phyloP scores from a whole-genome alignment of 1,140 invertebrate species.

The Sesamia nonagrioides region DNA sequence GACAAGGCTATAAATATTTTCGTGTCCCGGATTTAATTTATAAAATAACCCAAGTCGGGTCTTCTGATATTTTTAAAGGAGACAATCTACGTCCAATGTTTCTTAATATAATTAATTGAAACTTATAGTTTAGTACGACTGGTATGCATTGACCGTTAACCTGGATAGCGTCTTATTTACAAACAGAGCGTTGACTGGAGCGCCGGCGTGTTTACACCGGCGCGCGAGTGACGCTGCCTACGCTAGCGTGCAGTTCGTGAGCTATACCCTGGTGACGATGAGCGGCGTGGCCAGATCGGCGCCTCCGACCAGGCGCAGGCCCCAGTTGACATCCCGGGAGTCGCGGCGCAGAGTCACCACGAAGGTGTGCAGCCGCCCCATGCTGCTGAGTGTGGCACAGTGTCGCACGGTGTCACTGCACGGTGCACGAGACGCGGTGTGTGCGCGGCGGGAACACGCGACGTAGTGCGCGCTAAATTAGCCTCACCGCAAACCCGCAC shows the following conservation, averaged over 20 bases:
- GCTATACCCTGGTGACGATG: constrained; percentile 95
- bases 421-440: constrained; percentile 58
- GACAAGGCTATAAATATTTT: constrained; percentile 48
- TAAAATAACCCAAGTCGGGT: constrained; percentile 29
- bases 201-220: constrained; percentile 75
- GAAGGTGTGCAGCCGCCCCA: constrained; percentile 91
- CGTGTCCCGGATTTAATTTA: constrained; percentile 23
- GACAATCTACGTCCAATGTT: not conserved
- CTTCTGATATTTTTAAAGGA: not conserved
- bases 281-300: constrained; percentile 95
- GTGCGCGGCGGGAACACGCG: constrained; percentile 74
- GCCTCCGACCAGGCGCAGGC: constrained; percentile 96
- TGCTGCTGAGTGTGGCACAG: constrained; percentile 60
- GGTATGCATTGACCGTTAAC: constrained; percentile 33
- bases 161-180: constrained; percentile 49
- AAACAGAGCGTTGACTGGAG: constrained; percentile 49
- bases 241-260: not conserved
- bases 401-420: constrained; percentile 64
- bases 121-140: not conserved
- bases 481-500: constrained; percentile 72
- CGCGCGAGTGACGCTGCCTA: constrained; percentile 9
- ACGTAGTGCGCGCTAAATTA: constrained; percentile 82
- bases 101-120: not conserved
- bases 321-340: constrained; percentile 94
- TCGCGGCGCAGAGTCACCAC: constrained; percentile 93